A percentile compares a stretch with the other conserved stretches of the same genome.
These are phyloP conservation scores for Anguilla rostrata DNA, from an alignment of 2,113 vertebrate species.

Conservation along the genomic window DNA sequence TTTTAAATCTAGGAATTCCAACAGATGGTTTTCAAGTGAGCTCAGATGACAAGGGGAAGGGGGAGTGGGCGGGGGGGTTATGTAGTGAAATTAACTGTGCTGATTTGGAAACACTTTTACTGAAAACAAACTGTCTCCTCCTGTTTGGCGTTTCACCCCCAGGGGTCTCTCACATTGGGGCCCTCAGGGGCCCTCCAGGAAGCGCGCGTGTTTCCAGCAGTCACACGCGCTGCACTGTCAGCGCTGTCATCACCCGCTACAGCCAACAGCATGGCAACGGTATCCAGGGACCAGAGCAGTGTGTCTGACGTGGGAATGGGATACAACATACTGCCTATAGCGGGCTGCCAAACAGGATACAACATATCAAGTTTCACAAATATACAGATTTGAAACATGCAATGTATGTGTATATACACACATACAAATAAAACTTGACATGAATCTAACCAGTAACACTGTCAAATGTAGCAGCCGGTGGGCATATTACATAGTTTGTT, in stretches of 20 bases:
- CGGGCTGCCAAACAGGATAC: no score
- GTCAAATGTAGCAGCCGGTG: no score
- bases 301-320: slow-evolving; percentile 26
- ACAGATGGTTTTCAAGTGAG: not conserved
- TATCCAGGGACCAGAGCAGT: not conserved
- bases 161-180: not conserved
- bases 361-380: no score
- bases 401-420: no score
- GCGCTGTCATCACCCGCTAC: not conserved
- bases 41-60: not conserved
- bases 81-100: not conserved
- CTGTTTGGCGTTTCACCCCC: slow-evolving; percentile 4
- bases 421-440: no score
- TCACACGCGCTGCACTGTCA: not conserved
- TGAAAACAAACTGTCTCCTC: slow-evolving; percentile 12
- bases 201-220: not conserved
- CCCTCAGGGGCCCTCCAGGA: slow-evolving; percentile 11
- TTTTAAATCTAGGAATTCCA: not conserved
- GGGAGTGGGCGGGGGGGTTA: not conserved
- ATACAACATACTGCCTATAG: no score
- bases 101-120: slow-evolving; percentile 5
- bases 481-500: no score
- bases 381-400: no score
- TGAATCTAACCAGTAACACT: no score
- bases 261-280: not conserved